Base-by-base conservation (phyloP, 92 coral and sea anemone genomes). In the Zoanthus gigantus region DNA sequence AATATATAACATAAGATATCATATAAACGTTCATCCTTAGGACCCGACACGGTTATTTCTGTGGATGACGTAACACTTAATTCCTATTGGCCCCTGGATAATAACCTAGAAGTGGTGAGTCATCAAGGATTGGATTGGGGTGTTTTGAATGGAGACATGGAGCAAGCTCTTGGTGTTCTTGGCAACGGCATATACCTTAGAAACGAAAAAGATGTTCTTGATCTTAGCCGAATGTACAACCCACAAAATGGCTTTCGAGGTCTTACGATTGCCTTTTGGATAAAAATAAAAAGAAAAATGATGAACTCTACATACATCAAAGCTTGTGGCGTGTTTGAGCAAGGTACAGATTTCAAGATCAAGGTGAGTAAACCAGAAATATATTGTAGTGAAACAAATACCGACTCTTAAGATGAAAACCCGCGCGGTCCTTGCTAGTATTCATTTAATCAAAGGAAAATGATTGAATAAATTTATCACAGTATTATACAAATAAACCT, bases 81-180 rank as follows among this genome's bases (percentile, higher is more conserved):
- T 69, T 61, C 72, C 57, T 80, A 80, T 50, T 80, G 85, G 85
- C 14, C 85, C 14, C 31, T 80, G 74, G 85, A 80, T 37, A 80
- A 65, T 50, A 29, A 61, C 11, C 60, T 60, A 45, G 85, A 80
- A 18, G 48, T 80, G 11, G n/a, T 63, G 2, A 44, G 48, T 74
- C 47, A 61, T 61, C 74, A 30, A 46, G 74, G 85, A 37, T 30
- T 44, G 9, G 57, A 29, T n/a, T 80, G 85, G 85, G 85, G 85
- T 11, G 37, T 28, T 37, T 73, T 46, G 0, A 80, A 7, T 37
- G 85, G 85, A 5, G 4, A 28, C 5, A 23, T 80, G 50, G 6
- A 28, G 37, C 12, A 32, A 23, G 34, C 1, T 0, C 63, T n/a
- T 12, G 85, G 85, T 61, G 18, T 80, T 12, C 85, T 63, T 48